These are phyloP conservation scores for Varanus salvator DNA, from an alignment of 2,113 vertebrate species.

Conservation along the genomic window DNA sequence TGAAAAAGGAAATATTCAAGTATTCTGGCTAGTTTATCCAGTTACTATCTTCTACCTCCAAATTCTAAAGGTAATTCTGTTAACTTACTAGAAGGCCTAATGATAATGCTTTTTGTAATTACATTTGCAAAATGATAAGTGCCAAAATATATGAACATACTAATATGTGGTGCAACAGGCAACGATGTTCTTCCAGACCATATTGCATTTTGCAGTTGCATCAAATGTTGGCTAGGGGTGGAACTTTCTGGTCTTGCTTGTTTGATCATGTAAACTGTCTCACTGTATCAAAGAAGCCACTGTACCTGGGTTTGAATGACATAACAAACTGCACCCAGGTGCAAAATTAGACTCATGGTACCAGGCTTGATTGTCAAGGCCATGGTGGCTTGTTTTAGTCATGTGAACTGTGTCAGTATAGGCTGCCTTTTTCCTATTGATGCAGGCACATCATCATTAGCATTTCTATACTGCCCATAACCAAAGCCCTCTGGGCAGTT, in stretches of 20 bases:
- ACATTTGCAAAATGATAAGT: background rate
- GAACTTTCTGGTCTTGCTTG: background rate
- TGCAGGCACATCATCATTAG: background rate
- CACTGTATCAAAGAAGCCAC: too few species aligned
- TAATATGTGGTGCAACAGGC: background rate
- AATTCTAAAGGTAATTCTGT: background rate
- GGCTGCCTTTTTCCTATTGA: background rate
- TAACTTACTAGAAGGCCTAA: background rate
- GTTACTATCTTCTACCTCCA: background rate
- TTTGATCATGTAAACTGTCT: background rate
- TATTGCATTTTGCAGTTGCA: background rate
- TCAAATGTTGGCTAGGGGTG: background rate
- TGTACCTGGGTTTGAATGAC: too few species aligned
- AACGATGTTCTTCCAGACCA: background rate
- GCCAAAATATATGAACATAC: background rate
- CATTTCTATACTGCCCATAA: too few species aligned
- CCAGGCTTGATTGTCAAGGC: too few species aligned
- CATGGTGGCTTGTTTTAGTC: too few species aligned
- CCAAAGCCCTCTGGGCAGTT: too few species aligned
- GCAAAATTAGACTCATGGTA: too few species aligned
- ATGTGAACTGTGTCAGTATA: background rate
- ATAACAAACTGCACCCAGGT: too few species aligned
- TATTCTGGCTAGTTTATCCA: background rate
- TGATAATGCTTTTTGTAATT: too few species aligned
- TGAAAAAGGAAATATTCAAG: background rate